Conservation (phyloP, 1,140 invertebrate species). For the Diprion similis region DNA sequence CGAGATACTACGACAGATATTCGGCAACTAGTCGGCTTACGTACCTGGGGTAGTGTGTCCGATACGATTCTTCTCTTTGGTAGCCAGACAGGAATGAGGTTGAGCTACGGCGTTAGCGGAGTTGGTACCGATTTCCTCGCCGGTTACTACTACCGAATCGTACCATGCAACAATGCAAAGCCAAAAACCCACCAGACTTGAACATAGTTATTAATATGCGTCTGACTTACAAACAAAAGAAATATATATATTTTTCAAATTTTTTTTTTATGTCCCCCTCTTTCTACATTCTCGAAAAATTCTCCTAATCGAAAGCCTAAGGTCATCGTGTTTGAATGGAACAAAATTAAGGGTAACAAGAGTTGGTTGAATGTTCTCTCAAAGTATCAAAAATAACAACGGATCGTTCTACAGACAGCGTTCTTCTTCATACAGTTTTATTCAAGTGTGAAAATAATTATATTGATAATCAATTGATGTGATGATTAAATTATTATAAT, state of each 20-base stretch:
- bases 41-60: conserved; percentile 60
- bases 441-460: background rate
- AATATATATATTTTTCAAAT: background rate
- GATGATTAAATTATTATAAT: no score
- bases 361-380: no score
- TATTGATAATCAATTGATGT: background rate
- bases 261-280: no score
- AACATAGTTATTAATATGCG: conserved; percentile 43
- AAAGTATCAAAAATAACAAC: no score
- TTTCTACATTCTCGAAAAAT: no score
- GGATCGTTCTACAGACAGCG: no score
- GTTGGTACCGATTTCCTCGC: conserved; percentile 54
- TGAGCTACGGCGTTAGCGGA: conserved; percentile 41
- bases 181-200: conserved; percentile 57
- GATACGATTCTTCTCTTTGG: conserved; percentile 56
- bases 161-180: conserved; percentile 65
- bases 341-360: no score
- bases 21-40: conserved; percentile 25
- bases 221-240: background rate
- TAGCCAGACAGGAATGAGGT: conserved; percentile 41
- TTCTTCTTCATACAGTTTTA: background rate
- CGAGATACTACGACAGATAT: no score
- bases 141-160: conserved; percentile 62
- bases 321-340: no score
- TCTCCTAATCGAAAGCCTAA: no score